A percentile compares a stretch with the other conserved stretches of the same genome.
Conservation (phyloP, 2,888 invertebrate genomes). For the Zhengitettix transpicula region DNA sequence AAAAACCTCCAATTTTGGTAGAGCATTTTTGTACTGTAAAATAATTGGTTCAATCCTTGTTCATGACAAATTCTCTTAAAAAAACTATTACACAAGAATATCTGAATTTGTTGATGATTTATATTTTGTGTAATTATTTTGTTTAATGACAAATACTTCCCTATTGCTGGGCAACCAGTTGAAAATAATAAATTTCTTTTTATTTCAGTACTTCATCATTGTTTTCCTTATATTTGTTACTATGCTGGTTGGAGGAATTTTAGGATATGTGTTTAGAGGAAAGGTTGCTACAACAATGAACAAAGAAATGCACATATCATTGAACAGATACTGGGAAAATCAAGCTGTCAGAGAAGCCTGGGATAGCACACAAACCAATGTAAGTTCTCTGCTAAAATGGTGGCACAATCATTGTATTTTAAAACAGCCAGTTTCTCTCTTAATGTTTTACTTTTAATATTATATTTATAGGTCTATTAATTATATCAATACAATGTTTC, state of each 20-base stretch:
- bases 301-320: slow-evolving; percentile 59
- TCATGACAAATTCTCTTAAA: no score
- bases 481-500: no score
- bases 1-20: no score
- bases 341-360: slow-evolving; percentile 61
- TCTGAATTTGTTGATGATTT: not conserved
- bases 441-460: no score
- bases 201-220: slow-evolving; percentile 70
- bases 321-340: slow-evolving; percentile 53
- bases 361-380: slow-evolving; percentile 69
- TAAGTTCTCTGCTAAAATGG: slow-evolving; percentile 19
- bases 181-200: no score
- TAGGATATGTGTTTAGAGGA: slow-evolving; percentile 78
- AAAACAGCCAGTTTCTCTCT: no score
- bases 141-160: no score
- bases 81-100: no score
- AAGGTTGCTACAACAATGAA: slow-evolving; percentile 61
- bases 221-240: slow-evolving; percentile 78
- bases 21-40: no score
- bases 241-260: slow-evolving; percentile 77
- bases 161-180: not conserved
- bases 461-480: no score
- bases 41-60: no score
- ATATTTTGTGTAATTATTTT: not conserved
- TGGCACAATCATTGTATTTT: not conserved